Evolutionary conservation across 2,113 vertebrate genomes (phyloP).

Genomic region (Phyllostomus hastatus): DNA sequence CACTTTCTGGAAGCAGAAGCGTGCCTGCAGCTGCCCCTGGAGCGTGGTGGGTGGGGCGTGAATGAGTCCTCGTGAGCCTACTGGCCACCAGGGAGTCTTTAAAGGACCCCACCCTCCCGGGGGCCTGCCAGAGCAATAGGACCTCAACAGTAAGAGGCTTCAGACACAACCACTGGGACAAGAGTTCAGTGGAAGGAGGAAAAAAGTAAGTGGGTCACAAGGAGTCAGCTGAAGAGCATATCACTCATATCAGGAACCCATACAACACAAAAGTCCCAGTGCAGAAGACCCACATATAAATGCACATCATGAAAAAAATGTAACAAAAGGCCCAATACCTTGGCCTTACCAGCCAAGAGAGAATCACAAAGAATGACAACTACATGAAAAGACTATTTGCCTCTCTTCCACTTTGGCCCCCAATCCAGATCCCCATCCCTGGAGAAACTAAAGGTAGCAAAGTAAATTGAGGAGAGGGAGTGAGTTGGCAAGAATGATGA

Average conservation of each 20-base stretch:
- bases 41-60: neutral
- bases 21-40: neutral
- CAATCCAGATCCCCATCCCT: neutral
- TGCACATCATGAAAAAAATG: neutral
- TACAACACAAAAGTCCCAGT: neutral
- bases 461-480: neutral
- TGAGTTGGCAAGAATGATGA: neutral
- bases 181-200: neutral
- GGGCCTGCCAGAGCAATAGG: neutral
- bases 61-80: neutral
- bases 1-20: neutral
- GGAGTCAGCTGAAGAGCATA: neutral
- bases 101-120: neutral
- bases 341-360: neutral
- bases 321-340: neutral
- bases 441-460: neutral
- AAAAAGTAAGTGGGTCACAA: neutral
- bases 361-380: neutral
- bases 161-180: neutral
- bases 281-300: neutral
- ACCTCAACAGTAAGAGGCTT: neutral
- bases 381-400: neutral
- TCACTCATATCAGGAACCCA: neutral
- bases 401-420: neutral
- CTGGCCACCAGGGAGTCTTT: neutral